These are phyloP conservation scores for Drosophila lini DNA, from an alignment of 1,140 invertebrate species.

Conservation along the genomic window DNA sequence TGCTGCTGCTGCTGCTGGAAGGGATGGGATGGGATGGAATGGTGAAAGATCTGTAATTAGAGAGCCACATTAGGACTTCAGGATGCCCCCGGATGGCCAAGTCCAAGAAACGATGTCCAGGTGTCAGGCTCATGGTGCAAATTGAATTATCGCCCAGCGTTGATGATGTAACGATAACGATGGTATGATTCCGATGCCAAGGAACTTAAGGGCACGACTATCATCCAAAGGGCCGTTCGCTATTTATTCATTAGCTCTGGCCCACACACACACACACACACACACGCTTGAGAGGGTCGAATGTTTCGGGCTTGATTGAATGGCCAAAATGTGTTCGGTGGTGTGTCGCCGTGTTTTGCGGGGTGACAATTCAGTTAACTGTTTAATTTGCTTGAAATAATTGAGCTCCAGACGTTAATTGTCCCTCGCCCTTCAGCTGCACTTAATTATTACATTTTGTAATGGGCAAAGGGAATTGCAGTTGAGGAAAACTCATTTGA, in stretches of 20 bases:
- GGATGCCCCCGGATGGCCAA: slow-evolving; percentile 23
- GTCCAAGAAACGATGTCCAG: slow-evolving; percentile 57
- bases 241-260: slow-evolving; percentile 71
- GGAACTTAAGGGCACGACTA: slow-evolving; percentile 30
- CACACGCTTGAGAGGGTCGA: slow-evolving; percentile 27
- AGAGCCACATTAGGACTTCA: slow-evolving; percentile 36
- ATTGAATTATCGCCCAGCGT: slow-evolving; percentile 73
- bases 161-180: slow-evolving; percentile 18
- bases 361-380: slow-evolving; percentile 78
- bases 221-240: slow-evolving; percentile 38
- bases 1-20: slow-evolving; percentile 2
- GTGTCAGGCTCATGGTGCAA: slow-evolving; percentile 71
- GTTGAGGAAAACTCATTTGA: neutral
- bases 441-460: slow-evolving; percentile 49
- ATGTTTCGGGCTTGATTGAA: slow-evolving; percentile 49
- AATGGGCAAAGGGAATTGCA: neutral
- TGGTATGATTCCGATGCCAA: slow-evolving; percentile 37
- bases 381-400: slow-evolving; percentile 82
- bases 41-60: slow-evolving; percentile 39
- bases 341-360: slow-evolving; percentile 21
- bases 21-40: slow-evolving; percentile 4
- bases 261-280: slow-evolving; percentile 44
- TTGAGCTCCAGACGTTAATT: slow-evolving; percentile 42
- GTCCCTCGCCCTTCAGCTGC: slow-evolving; percentile 11
- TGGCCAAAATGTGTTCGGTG: slow-evolving; percentile 38